Conservation (phyloP, 2,888 invertebrate species). For the Drosophila peninsularis region DNA sequence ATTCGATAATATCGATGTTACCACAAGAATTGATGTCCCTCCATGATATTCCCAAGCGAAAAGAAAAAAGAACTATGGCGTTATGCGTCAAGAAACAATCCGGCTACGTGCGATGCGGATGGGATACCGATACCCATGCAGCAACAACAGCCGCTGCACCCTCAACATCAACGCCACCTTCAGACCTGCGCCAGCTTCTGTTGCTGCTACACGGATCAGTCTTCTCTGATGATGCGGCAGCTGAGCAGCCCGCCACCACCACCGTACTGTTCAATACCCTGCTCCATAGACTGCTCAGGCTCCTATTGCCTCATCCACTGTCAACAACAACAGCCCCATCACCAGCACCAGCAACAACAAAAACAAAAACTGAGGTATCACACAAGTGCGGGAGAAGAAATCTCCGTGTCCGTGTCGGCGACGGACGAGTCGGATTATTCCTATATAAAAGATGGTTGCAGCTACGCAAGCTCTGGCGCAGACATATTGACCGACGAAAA, state of each 20-base stretch:
- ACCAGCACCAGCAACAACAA: constrained; percentile 40
- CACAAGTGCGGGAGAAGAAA: constrained; percentile 37
- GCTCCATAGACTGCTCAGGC: constrained; percentile 61
- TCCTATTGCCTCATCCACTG: constrained; percentile 37
- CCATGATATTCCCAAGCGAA: constrained; percentile 85
- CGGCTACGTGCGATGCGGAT: constrained; percentile 75
- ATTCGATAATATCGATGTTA: constrained; percentile 85
- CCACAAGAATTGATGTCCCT: constrained; percentile 85
- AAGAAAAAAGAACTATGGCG: constrained; percentile 85
- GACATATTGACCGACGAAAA: constrained; percentile 73
- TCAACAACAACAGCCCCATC: constrained; percentile 6
- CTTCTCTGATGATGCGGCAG: constrained; percentile 47
- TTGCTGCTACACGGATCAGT: constrained; percentile 44
- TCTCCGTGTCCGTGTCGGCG: constrained; percentile 29
- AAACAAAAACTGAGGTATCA: constrained; percentile 18
- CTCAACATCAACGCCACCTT: constrained; percentile 82
- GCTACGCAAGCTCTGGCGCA: constrained; percentile 80
- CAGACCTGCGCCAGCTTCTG: constrained; percentile 46
- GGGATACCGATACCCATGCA: constrained; percentile 68
- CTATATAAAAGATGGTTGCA: constrained; percentile 72
- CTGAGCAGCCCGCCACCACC: constrained; percentile 62
- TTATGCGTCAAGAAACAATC: constrained; percentile 83
- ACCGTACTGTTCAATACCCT: constrained; percentile 61
- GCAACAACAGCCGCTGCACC: constrained; percentile 83
- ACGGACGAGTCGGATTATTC: constrained; percentile 56